A percentile compares a stretch with the other conserved stretches of the same genome.
These are phyloP conservation scores for Oncopodura yosiiana DNA, from an alignment of 1,140 invertebrate genomes.

Conservation along the genomic window DNA sequence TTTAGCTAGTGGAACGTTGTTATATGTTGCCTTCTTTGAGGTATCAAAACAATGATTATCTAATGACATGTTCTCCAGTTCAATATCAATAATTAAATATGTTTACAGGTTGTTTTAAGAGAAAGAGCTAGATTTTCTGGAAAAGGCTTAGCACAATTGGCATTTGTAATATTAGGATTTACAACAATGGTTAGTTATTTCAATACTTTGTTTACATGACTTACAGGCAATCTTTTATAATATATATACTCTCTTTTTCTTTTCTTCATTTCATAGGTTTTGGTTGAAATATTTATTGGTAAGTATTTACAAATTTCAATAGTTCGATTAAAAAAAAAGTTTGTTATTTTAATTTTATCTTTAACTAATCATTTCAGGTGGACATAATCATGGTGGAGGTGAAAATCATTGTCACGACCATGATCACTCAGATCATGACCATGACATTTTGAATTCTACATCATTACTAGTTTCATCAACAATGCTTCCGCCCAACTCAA, in stretches of 20 bases:
- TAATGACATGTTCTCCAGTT: background rate
- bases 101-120: constrained; percentile 26
- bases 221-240: too few species aligned
- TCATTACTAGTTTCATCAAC: too few species aligned
- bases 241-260: too few species aligned
- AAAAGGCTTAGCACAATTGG: constrained; percentile 29
- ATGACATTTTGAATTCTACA: too few species aligned
- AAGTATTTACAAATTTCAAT: background rate
- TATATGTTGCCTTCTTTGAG: constrained; percentile 36
- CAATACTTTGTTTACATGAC: too few species aligned
- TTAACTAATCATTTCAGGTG: background rate
- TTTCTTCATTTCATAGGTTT: too few species aligned
- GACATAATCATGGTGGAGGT: background rate
- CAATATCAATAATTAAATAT: background rate
- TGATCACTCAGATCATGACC: constrained; percentile 8
- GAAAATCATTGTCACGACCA: background rate
- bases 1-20: constrained; percentile 31
- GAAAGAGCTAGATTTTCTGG: constrained; percentile 34
- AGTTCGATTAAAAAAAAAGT: background rate
- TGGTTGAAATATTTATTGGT: constrained; percentile 31
- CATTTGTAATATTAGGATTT: constrained; percentile 33
- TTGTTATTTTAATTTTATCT: background rate
- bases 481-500: too few species aligned
- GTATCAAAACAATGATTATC: constrained; percentile 5
- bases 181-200: constrained; percentile 30